Evolutionary conservation across 2,797 vertebrate genomes (phyloP), one percentile per base, ranked within the genome.

Genomic region (Cercopithecus neglectus): DNA sequence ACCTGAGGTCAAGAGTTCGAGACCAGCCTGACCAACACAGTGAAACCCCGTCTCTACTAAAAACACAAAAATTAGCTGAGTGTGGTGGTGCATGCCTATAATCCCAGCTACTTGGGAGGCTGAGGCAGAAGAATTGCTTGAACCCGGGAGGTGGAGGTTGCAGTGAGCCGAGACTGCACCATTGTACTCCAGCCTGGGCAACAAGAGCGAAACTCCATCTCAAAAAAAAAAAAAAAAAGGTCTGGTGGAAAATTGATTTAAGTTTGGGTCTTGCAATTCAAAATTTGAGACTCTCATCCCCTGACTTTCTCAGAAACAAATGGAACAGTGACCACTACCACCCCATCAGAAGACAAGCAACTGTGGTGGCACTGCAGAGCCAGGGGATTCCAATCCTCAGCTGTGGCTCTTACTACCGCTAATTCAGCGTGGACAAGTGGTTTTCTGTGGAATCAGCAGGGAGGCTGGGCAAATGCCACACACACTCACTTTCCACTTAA

Each of bases 371-470:
- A 44, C 22, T 0, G 24, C 1, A 14, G 50, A 53, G 90, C 57
- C 9, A 2, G 46, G 39, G 72, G 6, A 44, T 7, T 28, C 57
- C 1, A 0, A 5, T 26, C 48, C 22, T 24, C 46, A 4, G 53
- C 78, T 5, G 80, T 1, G 6, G 39, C 79, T 41, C 33, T 39
- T 8, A 30, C 0, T 9, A 30, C 59, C 74, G 41, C 28, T 2
- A 22, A 33, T n/a, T 93, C 78, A 4, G 46, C 9, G n/a, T 2
- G 57, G 89, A 88, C 0, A 1, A 28, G 41, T 22, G 30, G 39
- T 21, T 59, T 96, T 75, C 75, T 89, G 86, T 61, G 95, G 91
- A 64, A 70, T 72, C 67, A 74, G 89, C 48, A 78, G 87, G 89
- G 44, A 74, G 85, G 93, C 36, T 44, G 80, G 97, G 88, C 88